Percentiles rank a stretch among this genome's conserved stretches.
Conservation (phyloP, 2,113 vertebrate species). For the Callionymus lyra region DNA sequence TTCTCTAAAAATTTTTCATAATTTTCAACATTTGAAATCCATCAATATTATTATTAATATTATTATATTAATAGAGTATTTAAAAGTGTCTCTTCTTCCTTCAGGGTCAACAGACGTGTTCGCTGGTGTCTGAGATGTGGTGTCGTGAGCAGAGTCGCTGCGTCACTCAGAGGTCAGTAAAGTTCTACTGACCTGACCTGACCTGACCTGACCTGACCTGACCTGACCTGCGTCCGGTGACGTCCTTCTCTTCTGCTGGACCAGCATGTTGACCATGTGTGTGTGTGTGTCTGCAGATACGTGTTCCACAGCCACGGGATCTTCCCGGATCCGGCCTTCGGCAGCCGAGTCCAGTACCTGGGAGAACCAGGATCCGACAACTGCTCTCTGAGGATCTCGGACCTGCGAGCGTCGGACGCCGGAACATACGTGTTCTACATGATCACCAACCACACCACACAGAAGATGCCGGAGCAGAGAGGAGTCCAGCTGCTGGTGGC, state of each 20-base stretch:
- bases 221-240: too few species aligned
- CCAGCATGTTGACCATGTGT: too few species aligned
- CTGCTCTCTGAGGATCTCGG: constrained; percentile 58
- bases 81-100: too few species aligned
- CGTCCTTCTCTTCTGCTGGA: too few species aligned
- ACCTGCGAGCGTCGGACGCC: constrained; percentile 54
- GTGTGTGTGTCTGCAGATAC: constrained; percentile 33
- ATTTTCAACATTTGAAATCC: too few species aligned
- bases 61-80: too few species aligned
- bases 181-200: too few species aligned
- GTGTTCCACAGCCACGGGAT: constrained; percentile 59
- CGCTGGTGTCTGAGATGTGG: constrained; percentile 67
- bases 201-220: too few species aligned
- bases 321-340: constrained; percentile 45
- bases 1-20: too few species aligned
- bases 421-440: constrained; percentile 62
- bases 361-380: constrained; percentile 43
- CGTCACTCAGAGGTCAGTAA: constrained; percentile 54
- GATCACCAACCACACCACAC: constrained; percentile 49
- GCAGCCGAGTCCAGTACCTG: constrained; percentile 51
- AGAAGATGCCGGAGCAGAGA: constrained; percentile 59
- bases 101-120: too few species aligned
- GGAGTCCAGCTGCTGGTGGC: constrained; percentile 54
- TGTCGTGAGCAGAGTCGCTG: constrained; percentile 53
- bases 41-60: too few species aligned